These are phyloP conservation scores for Cotesia congregata DNA, from an alignment of 2,888 invertebrate genomes.

Conservation along the genomic window DNA sequence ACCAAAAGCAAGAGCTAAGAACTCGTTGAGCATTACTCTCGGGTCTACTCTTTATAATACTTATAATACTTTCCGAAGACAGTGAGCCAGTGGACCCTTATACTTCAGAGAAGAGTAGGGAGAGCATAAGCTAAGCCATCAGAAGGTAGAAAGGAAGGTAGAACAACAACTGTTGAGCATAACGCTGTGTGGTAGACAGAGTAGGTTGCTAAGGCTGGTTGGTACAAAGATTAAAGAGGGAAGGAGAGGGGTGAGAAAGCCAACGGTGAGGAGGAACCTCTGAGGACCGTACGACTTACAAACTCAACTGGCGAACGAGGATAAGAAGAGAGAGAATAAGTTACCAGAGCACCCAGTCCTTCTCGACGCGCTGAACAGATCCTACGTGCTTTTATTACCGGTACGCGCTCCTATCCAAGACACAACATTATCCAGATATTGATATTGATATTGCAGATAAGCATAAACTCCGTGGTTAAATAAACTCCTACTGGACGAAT, in stretches of 20 bases:
- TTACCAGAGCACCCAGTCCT: conserved; percentile 60
- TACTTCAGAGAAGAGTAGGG: neutral
- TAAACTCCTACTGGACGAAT: neutral
- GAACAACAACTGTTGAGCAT: neutral
- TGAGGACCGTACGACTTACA: conserved; percentile 23
- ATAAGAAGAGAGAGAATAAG: conserved; percentile 58
- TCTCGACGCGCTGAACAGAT: conserved; percentile 61
- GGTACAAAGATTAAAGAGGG: conserved; percentile 1
- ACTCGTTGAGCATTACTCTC: neutral
- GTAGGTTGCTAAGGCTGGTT: conserved; percentile 10
- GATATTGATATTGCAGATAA: no score
- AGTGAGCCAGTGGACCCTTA: neutral
- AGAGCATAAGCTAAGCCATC: neutral
- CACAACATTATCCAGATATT: conserved; percentile 2
- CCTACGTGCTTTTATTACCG: conserved; percentile 65
- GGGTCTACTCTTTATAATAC: neutral
- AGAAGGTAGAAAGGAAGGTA: neutral
- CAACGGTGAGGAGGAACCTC: conserved; percentile 39
- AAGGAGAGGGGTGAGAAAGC: conserved; percentile 29
- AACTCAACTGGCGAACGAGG: conserved; percentile 41
- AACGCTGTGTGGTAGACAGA: neutral
- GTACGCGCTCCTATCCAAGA: conserved; percentile 29
- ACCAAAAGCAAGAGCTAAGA: neutral
- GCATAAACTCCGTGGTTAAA: neutral
- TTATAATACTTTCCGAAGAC: neutral